Conservation (phyloP, 2,888 invertebrate genomes). For the Mylabris sibirica region DNA sequence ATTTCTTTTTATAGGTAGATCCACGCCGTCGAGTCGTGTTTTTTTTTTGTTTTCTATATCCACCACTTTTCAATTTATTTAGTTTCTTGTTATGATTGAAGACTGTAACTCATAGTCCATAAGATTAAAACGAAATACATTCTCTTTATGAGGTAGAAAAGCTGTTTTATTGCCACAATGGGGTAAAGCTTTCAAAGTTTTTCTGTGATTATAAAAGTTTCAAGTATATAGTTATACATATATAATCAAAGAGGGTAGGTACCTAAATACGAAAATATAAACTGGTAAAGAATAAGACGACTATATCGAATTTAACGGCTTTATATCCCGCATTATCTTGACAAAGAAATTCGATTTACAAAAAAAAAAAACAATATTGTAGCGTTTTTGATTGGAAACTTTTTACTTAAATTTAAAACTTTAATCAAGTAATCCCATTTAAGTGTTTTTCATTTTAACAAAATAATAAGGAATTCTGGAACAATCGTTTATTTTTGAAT, state of each 20-base stretch:
- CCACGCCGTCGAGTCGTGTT: no score
- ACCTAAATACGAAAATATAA: background rate
- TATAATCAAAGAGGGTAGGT: background rate
- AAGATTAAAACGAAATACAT: constrained; percentile 2
- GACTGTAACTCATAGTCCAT: background rate
- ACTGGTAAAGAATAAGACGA: background rate
- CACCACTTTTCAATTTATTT: constrained; percentile 5
- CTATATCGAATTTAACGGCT: background rate
- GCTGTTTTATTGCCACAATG: background rate
- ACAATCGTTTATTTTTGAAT: constrained; percentile 18
- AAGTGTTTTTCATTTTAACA: constrained; percentile 18
- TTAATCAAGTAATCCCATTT: constrained; percentile 19
- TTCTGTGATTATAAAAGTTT: constrained; percentile 10
- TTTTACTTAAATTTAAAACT: background rate
- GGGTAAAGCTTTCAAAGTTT: background rate
- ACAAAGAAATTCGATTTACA: background rate
- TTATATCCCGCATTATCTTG: background rate
- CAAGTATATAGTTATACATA: constrained; percentile 1
- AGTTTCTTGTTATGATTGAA: background rate
- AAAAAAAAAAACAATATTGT: constrained; percentile 5
- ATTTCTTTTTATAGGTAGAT: background rate
- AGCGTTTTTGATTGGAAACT: constrained; percentile 1
- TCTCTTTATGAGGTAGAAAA: background rate
- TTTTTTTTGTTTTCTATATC: background rate
- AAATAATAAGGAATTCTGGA: constrained; percentile 5